Percentiles rank a stretch among this genome's conserved stretches.
These are phyloP conservation scores for Sitobion miscanthi DNA, from an alignment of 1,140 invertebrate genomes.

Conservation along the genomic window DNA sequence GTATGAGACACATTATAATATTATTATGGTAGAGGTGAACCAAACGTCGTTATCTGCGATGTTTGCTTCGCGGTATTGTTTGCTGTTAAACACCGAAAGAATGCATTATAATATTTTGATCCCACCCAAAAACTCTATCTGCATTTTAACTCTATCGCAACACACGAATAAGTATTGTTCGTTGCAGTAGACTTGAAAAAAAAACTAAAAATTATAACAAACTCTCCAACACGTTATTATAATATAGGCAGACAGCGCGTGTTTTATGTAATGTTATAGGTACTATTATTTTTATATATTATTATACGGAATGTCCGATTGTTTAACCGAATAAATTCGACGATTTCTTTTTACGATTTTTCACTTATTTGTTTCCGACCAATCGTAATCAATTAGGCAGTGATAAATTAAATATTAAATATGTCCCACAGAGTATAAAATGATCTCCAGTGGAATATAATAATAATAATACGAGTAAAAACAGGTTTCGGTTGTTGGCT, in stretches of 20 bases:
- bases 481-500: constrained; percentile 2
- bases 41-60: neutral
- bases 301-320: neutral
- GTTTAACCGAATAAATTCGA: neutral
- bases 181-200: neutral
- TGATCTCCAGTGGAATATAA: constrained; percentile 8
- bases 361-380: neutral
- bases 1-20: neutral
- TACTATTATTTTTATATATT: too few species aligned
- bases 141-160: neutral
- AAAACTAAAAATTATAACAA: neutral
- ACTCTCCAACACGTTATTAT: neutral
- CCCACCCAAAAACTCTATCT: neutral
- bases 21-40: neutral
- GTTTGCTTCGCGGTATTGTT: neutral
- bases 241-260: neutral
- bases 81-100: neutral
- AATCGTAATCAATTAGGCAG: neutral
- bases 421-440: neutral
- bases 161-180: neutral
- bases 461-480: constrained; percentile 24
- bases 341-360: neutral
- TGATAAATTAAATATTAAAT: neutral
- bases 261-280: too few species aligned
- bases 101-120: neutral